Evolutionary conservation across 2,113 vertebrate species (phyloP), one percentile per base, ranked within the genome.

Genomic region (Chiloscyllium plagiosum): DNA sequence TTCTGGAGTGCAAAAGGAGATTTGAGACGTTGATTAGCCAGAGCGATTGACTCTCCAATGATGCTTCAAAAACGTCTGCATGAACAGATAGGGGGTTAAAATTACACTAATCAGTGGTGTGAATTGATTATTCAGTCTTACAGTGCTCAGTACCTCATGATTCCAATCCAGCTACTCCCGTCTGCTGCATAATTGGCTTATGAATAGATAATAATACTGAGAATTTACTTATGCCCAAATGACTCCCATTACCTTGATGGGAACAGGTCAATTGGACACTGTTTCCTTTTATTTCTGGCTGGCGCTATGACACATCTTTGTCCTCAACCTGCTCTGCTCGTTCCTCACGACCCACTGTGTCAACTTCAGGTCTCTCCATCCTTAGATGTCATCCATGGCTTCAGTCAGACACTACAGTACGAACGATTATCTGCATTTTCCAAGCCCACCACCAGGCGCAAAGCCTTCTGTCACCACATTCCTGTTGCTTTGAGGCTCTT

Each of bases 141-240:
- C 19, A 69, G 66, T 94, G 17, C 68, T 68, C 52, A 37, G 90
- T 33, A 66, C 65, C 66, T 94, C 37, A 24, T 24, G n/a, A 69
- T 94, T 94, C 92, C 65, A 94, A 94, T 69, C 92, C 65, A 69
- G 92, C n/a, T 87, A 87, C 47, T 90, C 87, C 42, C 70, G 22
- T 42, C 66, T 68, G 66, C 65, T 50, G 66, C 66, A 42, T 69
- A 42, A 94, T 94, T 94, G 65, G 65, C 92, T 69, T 70, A 68
- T 42, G 92, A 94, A 69, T 69, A 42, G n/a, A 94, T 94, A 94
- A 69, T 69, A 94, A 24, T 8, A 26, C 87, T 26, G 66, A 42
- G 92, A 69, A 94, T 94, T 69, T 47, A 70, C 66, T 26, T 94
- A 12, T 69, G 66, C 29, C n/a, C 65, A 69, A 94, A n/a, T 68